Percentiles rank a stretch among this genome's conserved stretches.
Evolutionary conservation across 2,113 vertebrate species (phyloP).

Genomic region (Andinoacara biseriatus): DNA sequence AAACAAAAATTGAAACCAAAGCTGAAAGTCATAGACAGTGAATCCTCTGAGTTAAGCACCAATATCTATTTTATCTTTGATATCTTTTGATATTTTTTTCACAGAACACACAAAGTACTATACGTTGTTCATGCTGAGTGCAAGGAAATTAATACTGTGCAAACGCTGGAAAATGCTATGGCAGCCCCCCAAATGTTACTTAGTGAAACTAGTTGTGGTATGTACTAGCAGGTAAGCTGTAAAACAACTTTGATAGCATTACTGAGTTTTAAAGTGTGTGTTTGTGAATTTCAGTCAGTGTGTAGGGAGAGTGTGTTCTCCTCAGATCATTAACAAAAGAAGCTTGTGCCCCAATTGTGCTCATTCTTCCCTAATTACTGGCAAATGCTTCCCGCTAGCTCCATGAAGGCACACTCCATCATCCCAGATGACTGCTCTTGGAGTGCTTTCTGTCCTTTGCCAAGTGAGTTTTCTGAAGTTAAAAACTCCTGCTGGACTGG

Average conservation of each 20-base stretch:
- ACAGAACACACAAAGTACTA: background rate
- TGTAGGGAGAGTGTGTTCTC: slow-evolving; percentile 30
- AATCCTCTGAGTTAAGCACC: background rate
- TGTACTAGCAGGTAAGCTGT: background rate
- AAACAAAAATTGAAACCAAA: background rate
- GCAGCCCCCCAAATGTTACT: background rate
- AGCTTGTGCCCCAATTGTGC: slow-evolving; percentile 42
- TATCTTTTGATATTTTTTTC: background rate
- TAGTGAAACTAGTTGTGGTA: background rate
- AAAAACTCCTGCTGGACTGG: slow-evolving; percentile 30
- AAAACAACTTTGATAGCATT: background rate
- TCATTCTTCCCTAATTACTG: slow-evolving; percentile 69
- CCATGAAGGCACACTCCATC: slow-evolving; percentile 64
- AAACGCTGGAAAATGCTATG: background rate
- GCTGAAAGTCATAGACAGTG: background rate
- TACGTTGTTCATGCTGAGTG: background rate
- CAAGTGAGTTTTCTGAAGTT: slow-evolving; percentile 28
- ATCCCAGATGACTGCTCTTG: slow-evolving; percentile 54
- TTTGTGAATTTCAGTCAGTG: slow-evolving; percentile 19
- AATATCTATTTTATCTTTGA: background rate
- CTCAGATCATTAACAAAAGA: slow-evolving; percentile 69
- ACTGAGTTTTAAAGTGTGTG: slow-evolving; percentile 26
- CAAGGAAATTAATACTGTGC: background rate
- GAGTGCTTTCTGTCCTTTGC: slow-evolving; percentile 44
- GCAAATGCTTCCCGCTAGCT: slow-evolving; percentile 67